These are phyloP conservation scores for Malurus leucopterus DNA, from an alignment of 2,797 vertebrate species.

Conservation along the genomic window DNA sequence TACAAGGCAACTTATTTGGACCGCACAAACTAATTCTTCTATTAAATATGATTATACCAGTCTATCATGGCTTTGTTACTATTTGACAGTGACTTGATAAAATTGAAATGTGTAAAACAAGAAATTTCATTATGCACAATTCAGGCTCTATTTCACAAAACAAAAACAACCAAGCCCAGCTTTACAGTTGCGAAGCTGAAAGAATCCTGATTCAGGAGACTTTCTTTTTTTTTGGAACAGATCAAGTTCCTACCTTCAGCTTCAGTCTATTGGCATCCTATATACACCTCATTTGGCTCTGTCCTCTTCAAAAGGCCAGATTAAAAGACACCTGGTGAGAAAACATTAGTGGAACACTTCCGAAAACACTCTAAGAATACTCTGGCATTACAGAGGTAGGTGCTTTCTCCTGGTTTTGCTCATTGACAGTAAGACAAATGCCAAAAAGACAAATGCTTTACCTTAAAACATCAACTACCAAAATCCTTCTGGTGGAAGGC, in stretches of 20 bases:
- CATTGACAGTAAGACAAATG: constrained; percentile 54
- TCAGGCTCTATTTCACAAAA: constrained; percentile 59
- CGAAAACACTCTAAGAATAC: constrained; percentile 18
- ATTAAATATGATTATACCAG: constrained; percentile 78
- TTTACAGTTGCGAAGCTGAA: constrained; percentile 49
- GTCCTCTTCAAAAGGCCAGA: constrained; percentile 32
- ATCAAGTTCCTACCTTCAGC: constrained; percentile 44
- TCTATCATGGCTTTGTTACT: constrained; percentile 79
- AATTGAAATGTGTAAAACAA: constrained; percentile 67
- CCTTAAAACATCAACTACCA: constrained; percentile 40
- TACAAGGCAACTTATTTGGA: constrained; percentile 83
- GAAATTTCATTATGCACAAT: constrained; percentile 60
- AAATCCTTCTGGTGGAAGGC: constrained; percentile 63
- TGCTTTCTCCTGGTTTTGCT: constrained; percentile 38
- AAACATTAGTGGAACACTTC: constrained; percentile 19
- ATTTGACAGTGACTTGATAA: constrained; percentile 65
- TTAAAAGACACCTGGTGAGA: constrained; percentile 34
- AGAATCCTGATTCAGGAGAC: constrained; percentile 67
- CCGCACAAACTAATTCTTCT: constrained; percentile 76
- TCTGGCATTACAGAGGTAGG: constrained; percentile 44
- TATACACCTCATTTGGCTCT: constrained; percentile 13
- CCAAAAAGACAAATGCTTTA: constrained; percentile 46
- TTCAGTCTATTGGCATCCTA: constrained; percentile 8
- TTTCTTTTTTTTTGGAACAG: constrained; percentile 32
- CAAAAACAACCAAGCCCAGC: not conserved